phyloP scores from a whole-genome alignment of 1,140 invertebrate genomes.

The Theocolax elegans region DNA sequence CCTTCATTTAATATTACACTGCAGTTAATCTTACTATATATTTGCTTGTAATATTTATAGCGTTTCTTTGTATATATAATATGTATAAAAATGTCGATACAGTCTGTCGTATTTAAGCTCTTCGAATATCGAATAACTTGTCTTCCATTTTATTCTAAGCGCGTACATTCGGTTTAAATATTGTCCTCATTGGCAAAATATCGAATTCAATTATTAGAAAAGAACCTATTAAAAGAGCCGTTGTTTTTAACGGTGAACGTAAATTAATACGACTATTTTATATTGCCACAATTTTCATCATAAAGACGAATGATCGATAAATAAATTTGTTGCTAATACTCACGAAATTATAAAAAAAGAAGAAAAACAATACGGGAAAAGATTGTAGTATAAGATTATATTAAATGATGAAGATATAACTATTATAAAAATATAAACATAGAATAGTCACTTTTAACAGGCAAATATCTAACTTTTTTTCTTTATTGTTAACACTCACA shows the following conservation, averaged over 20 bases:
- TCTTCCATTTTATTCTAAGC: conserved; percentile 34
- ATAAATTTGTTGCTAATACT: conserved; percentile 41
- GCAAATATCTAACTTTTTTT: conserved; percentile 58
- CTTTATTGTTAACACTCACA: conserved; percentile 45
- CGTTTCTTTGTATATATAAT: conserved; percentile 47
- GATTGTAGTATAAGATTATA: conserved; percentile 50
- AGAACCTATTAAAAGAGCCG: conserved; percentile 14
- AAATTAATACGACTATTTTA: conserved; percentile 23
- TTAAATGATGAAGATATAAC: conserved; percentile 57
- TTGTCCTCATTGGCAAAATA: conserved; percentile 55
- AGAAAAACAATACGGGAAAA: conserved; percentile 39
- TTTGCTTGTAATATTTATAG: conserved; percentile 49
- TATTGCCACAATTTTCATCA: conserved; percentile 31
- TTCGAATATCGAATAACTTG: conserved; percentile 50
- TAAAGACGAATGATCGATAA: conserved; percentile 29
- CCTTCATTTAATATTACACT: conserved; percentile 53
- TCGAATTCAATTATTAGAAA: conserved; percentile 18
- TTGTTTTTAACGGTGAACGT: neutral
- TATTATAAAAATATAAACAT: conserved; percentile 61
- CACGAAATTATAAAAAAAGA: conserved; percentile 30
- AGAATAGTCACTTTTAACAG: conserved; percentile 62
- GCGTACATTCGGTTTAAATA: conserved; percentile 48
- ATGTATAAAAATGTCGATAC: conserved; percentile 55
- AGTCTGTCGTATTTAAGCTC: conserved; percentile 58
- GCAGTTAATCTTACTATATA: conserved; percentile 46